phyloP scores from a whole-genome alignment of 2,797 vertebrate genomes.

The Aselliscus stoliczkanus region DNA sequence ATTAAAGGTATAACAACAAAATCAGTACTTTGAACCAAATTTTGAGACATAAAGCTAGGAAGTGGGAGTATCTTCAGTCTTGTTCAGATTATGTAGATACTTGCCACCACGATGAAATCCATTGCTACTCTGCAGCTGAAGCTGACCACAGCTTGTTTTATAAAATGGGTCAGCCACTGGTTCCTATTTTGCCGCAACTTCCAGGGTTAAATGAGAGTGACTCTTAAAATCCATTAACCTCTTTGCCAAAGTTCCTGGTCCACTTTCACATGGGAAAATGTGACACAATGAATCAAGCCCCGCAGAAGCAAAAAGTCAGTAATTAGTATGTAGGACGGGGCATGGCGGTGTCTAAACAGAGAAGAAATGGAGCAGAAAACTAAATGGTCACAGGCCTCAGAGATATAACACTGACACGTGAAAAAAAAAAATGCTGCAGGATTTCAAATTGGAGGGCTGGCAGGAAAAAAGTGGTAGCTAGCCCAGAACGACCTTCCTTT shows the following conservation, averaged over 20 bases:
- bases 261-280: constrained; percentile 87
- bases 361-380: constrained; percentile 83
- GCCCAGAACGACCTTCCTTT: neutral
- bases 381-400: constrained; percentile 79
- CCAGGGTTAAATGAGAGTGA: constrained; percentile 71
- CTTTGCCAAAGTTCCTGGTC: constrained; percentile 79
- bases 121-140: neutral
- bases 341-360: constrained; percentile 80
- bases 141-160: neutral
- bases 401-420: constrained; percentile 67
- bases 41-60: neutral
- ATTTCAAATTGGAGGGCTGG: constrained; percentile 56
- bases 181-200: constrained; percentile 65
- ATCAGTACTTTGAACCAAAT: neutral
- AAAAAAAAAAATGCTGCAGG: constrained; percentile 59
- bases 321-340: constrained; percentile 86
- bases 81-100: neutral
- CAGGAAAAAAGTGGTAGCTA: constrained; percentile 33
- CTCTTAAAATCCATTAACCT: constrained; percentile 78
- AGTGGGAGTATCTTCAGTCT: neutral
- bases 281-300: constrained; percentile 84
- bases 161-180: constrained; percentile 46
- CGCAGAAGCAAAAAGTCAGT: constrained; percentile 82
- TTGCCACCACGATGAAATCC: neutral
- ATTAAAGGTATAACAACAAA: neutral